A percentile compares a stretch with the other conserved stretches of the same genome.
Conservation (phyloP, 2,888 invertebrate genomes). For the Chrysolina oricalcia region DNA sequence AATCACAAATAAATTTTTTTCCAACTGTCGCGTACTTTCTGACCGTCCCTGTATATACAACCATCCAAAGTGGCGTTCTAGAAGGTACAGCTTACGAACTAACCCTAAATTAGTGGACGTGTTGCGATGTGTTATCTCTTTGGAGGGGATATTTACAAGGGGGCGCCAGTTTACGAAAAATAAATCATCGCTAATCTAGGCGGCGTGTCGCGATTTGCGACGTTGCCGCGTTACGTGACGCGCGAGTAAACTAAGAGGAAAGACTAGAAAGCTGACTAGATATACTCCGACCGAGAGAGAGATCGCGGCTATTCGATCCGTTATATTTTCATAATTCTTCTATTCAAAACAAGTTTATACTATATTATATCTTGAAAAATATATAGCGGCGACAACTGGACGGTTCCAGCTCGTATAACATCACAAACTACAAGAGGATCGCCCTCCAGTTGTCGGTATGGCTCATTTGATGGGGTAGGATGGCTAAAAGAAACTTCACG, state of each 20-base stretch:
- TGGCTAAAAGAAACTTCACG: too few species aligned
- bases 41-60: too few species aligned
- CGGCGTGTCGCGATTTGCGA: conserved; percentile 64
- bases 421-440: not conserved
- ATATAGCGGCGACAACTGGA: conserved; percentile 38
- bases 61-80: conserved; percentile 63
- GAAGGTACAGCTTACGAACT: conserved; percentile 67
- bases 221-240: conserved; percentile 64
- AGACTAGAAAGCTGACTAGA: conserved; percentile 63
- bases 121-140: conserved; percentile 71
- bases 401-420: not conserved
- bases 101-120: conserved; percentile 72
- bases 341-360: conserved; percentile 20
- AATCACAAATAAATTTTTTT: too few species aligned
- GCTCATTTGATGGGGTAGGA: too few species aligned
- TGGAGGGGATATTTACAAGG: conserved; percentile 70
- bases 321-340: conserved; percentile 35
- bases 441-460: conserved; percentile 5
- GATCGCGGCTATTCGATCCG: conserved; percentile 44
- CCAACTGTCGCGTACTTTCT: too few species aligned
- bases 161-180: conserved; percentile 68
- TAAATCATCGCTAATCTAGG: conserved; percentile 68
- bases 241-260: conserved; percentile 60
- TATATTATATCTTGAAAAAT: conserved; percentile 39
- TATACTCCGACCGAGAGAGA: conserved; percentile 47